Percentiles rank a stretch among this genome's conserved stretches.
These are phyloP conservation scores for Xestia rhomboidea DNA, from an alignment of 2,888 invertebrate species.

Conservation along the genomic window DNA sequence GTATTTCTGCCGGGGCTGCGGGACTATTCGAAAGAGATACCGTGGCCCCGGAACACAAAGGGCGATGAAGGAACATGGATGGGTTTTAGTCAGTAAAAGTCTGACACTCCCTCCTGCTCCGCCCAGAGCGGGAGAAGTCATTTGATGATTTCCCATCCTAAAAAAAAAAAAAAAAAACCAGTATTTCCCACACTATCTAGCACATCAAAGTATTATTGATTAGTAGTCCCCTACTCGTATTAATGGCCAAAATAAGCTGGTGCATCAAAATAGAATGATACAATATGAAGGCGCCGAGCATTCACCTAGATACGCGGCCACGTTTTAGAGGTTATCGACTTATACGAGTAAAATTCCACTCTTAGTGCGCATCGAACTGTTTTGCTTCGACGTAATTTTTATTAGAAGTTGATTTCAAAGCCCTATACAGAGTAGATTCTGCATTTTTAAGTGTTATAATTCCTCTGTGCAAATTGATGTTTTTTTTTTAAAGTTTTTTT, in stretches of 20 bases:
- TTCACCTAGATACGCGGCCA: conserved; percentile 37
- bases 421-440: background rate
- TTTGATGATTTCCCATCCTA: no score
- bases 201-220: background rate
- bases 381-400: background rate
- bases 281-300: conserved; percentile 2
- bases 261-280: conserved; percentile 11
- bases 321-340: conserved; percentile 44
- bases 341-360: conserved; percentile 40
- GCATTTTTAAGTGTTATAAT: background rate
- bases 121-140: no score
- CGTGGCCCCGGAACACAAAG: no score
- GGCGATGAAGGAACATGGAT: no score
- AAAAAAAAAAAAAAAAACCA: no score
- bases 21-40: no score
- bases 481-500: no score
- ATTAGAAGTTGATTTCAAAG: background rate
- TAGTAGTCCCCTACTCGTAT: background rate
- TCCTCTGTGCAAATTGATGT: background rate
- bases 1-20: no score
- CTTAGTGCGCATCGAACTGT: conserved; percentile 1
- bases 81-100: no score
- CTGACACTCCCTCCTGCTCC: no score
- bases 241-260: background rate
- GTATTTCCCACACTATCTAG: no score